Conservation (phyloP, 2,113 vertebrate species). For the Ellobius talpinus region DNA sequence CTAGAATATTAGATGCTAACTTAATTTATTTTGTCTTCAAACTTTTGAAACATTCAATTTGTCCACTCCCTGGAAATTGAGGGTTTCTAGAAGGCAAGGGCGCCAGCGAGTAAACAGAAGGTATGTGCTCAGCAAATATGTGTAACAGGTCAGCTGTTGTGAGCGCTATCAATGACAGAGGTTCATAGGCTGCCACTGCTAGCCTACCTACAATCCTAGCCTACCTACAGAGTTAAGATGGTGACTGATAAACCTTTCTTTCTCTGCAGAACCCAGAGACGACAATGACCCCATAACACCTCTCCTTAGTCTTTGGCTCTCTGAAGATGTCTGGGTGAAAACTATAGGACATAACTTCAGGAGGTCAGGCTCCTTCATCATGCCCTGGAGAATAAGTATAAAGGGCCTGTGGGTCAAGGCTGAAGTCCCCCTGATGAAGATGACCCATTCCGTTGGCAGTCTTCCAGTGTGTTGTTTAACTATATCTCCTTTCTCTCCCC, state of each 20-base stretch:
- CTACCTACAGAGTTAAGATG: not conserved
- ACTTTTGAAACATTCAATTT: not conserved
- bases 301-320: not conserved
- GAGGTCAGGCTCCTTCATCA: no score
- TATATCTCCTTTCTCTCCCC: not conserved
- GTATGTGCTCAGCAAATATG: not conserved
- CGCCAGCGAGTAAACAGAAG: not conserved
- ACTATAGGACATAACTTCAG: not conserved
- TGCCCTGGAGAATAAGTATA: not conserved
- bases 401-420: not conserved
- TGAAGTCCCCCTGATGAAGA: not conserved
- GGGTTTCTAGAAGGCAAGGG: not conserved
- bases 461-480: not conserved
- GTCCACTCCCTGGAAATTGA: not conserved
- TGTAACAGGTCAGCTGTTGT: not conserved
- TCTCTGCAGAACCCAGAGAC: not conserved
- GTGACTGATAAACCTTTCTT: not conserved
- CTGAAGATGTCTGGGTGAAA: not conserved
- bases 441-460: not conserved
- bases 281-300: accelerated
- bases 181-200: not conserved
- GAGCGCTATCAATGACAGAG: not conserved
- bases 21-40: constrained; percentile 17
- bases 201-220: no score
- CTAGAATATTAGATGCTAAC: constrained; percentile 8